Base-by-base conservation (phyloP, 2,797 vertebrate genomes). In the Ctenopoma multispine region DNA sequence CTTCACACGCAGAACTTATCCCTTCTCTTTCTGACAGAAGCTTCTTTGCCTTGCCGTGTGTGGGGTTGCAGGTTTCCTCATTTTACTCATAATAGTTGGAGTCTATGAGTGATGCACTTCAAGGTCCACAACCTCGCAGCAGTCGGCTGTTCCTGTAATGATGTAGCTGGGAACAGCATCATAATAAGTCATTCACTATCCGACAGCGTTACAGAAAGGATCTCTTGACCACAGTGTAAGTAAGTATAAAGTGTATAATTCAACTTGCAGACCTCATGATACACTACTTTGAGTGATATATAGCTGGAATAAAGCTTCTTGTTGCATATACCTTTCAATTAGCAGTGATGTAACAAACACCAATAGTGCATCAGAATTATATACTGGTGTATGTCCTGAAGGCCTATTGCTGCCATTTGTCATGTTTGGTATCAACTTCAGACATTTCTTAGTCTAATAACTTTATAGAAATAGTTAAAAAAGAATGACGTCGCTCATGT, bases 11-110 rank as follows among this genome's bases (percentile, higher is more conserved):
- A 20, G 43, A 36, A 63, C 62, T 27, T 40, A 4, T 49, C 13
- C 60, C 36, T 48, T 63, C 21, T 66, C 29, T 27, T 56, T 71
- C 63, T 61, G 58, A 83, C 44, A 99, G 96, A 97, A 96, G 94
- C 69, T 82, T 88, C 80, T 96, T 68, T 92, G 92, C 92, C 85
- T 97, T 68, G 90, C 94, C 89, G 85, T 95, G 63, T 96, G 95
- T 90, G 94, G 94, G 72, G 81, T 61, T 65, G 72, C 93, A 85
- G 85, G 92, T 82, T 81, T 96, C 86, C 84, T 96, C 86, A 91
- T 96, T 86, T 85, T 96, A 82, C 93, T 95, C 87, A 93, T 95
- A 87, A 85, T 96, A 66, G 93, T 93, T 66, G 90, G 86, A 60
- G 49, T 89, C 43, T 90, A 83, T 74, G 77, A 71, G 61, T 84